These are phyloP conservation scores for Apteryx owenii DNA, from an alignment of 2,113 vertebrate genomes.

Conservation along the genomic window DNA sequence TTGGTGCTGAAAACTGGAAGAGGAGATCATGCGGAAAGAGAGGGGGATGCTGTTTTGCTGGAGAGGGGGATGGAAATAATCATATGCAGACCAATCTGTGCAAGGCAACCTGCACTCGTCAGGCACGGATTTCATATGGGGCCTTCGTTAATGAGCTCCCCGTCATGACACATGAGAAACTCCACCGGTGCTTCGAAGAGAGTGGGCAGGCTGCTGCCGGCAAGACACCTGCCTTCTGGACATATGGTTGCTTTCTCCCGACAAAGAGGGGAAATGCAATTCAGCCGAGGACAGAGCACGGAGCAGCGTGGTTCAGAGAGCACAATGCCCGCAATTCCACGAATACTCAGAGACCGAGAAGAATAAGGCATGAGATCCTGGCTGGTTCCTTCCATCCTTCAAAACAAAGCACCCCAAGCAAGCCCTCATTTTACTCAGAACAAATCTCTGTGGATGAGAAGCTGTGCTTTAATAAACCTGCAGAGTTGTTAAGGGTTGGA, in stretches of 20 bases:
- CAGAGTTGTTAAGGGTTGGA: not conserved
- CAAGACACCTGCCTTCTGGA: not conserved
- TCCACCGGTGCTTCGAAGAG: not conserved
- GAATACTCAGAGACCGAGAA: not conserved
- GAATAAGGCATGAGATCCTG: fast-evolving
- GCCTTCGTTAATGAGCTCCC: not conserved
- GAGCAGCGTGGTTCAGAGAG: not conserved
- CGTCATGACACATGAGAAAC: not conserved
- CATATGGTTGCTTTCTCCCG: not conserved
- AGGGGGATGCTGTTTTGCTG: not conserved
- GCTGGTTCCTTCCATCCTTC: not conserved
- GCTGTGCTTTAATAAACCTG: not conserved
- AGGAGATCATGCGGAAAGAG: not conserved
- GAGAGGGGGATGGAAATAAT: not conserved
- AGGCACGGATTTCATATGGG: not conserved
- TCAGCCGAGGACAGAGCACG: fast-evolving
- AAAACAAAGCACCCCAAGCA: not conserved
- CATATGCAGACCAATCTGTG: not conserved
- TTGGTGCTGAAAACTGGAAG: not conserved
- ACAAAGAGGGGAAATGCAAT: not conserved
- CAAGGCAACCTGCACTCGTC: not conserved
- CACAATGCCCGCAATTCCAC: not conserved
- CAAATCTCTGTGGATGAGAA: not conserved
- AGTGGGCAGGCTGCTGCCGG: not conserved
- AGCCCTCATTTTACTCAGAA: not conserved